Evolutionary conservation across 1,140 invertebrate species (phyloP).

Genomic region (Pseudobourletiella spinata): DNA sequence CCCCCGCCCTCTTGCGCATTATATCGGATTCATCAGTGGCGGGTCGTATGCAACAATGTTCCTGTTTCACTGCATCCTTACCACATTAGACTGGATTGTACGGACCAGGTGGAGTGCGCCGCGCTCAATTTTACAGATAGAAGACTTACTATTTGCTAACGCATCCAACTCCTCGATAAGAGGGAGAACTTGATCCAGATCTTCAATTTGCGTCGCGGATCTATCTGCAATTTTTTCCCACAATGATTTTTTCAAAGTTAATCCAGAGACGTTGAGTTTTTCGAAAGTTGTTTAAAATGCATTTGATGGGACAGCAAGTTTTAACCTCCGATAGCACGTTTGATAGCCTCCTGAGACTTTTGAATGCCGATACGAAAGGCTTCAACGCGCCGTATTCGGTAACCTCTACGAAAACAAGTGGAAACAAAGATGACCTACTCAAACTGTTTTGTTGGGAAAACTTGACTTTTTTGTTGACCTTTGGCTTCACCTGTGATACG

Average conservation of each 20-base stretch:
- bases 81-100: background rate
- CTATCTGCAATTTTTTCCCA: slow-evolving; percentile 8
- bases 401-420: slow-evolving; percentile 37
- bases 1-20: background rate
- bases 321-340: slow-evolving; percentile 45
- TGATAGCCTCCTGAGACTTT: slow-evolving; percentile 46
- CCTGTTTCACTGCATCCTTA: slow-evolving; percentile 13
- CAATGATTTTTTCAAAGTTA: background rate
- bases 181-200: slow-evolving; percentile 24
- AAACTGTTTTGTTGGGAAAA: too few relatives aligned
- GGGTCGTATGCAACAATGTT: slow-evolving; percentile 14
- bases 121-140: background rate
- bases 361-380: slow-evolving; percentile 46
- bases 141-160: slow-evolving; percentile 10
- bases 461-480: too few relatives aligned
- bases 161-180: slow-evolving; percentile 21
- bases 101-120: too few relatives aligned
- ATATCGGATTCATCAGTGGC: background rate
- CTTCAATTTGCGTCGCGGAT: slow-evolving; percentile 31
- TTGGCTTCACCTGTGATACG: slow-evolving; percentile 39
- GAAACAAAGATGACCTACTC: too few relatives aligned
- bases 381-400: slow-evolving; percentile 43
- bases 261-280: too few relatives aligned
- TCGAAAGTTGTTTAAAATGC: too few relatives aligned
- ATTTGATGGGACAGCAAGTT: background rate